These are phyloP conservation scores for Tamias sibiricus DNA, from an alignment of 2,113 vertebrate species.

Conservation along the genomic window DNA sequence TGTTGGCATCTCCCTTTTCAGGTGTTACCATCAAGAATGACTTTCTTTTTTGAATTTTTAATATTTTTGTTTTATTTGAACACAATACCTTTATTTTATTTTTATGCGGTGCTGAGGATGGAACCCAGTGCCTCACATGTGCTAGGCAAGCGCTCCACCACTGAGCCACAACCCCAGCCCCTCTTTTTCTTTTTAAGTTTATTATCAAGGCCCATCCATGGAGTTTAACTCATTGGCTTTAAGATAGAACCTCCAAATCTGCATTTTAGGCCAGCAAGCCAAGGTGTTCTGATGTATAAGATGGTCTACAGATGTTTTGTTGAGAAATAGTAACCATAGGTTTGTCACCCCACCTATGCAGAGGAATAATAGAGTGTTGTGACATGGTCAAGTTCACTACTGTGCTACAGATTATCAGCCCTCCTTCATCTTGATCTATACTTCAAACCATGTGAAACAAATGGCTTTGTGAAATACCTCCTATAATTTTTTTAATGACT, in stretches of 20 bases:
- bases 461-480: background rate
- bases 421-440: background rate
- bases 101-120: too few species aligned
- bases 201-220: background rate
- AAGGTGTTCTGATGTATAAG: background rate
- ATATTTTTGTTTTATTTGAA: too few species aligned
- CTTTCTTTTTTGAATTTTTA: too few species aligned
- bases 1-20: background rate
- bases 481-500: conserved; percentile 1
- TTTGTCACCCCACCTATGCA: background rate
- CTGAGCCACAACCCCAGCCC: too few species aligned
- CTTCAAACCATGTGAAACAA: conserved; percentile 1
- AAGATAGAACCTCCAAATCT: conserved; percentile 9
- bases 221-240: conserved; percentile 26
- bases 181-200: background rate
- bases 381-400: background rate
- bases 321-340: background rate
- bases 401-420: background rate
- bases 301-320: background rate
- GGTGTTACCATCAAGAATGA: background rate
- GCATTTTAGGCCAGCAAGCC: background rate
- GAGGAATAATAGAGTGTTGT: background rate
- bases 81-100: too few species aligned
- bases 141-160: too few species aligned
- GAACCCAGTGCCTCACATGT: too few species aligned